phyloP scores from a whole-genome alignment of 2,113 vertebrate genomes.

The Gymnarchus niloticus region DNA sequence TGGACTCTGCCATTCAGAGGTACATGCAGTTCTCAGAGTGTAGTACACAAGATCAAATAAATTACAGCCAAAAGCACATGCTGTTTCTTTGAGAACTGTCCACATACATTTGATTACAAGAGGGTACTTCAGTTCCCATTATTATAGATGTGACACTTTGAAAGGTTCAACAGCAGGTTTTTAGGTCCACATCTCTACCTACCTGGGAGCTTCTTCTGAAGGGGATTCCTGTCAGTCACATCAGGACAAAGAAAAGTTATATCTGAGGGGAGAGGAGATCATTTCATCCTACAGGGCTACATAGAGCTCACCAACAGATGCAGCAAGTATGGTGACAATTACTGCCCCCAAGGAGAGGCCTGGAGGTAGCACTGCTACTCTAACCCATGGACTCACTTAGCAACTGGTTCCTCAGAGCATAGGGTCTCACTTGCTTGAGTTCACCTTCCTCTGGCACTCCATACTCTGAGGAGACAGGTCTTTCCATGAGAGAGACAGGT shows the following conservation, averaged over 20 bases:
- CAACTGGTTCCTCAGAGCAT: constrained; percentile 79
- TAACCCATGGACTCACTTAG: constrained; percentile 74
- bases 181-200: constrained; percentile 27
- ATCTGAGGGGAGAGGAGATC: constrained; percentile 45
- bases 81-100: no score
- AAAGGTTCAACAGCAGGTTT: background rate
- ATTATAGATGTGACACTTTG: no score
- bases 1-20: constrained; percentile 65
- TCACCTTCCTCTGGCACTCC: constrained; percentile 84
- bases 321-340: no score
- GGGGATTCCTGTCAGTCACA: constrained; percentile 55
- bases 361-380: no score
- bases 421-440: constrained; percentile 64
- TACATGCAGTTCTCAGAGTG: background rate
- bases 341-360: no score
- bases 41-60: no score
- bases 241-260: constrained; percentile 78
- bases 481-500: no score
- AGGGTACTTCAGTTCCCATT: no score
- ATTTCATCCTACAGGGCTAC: background rate
- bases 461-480: constrained; percentile 63
- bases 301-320: background rate
- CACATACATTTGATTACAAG: no score
- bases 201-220: constrained; percentile 88
- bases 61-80: no score